Base-by-base conservation (phyloP, 2,797 vertebrate genomes). In the Otus scops region DNA sequence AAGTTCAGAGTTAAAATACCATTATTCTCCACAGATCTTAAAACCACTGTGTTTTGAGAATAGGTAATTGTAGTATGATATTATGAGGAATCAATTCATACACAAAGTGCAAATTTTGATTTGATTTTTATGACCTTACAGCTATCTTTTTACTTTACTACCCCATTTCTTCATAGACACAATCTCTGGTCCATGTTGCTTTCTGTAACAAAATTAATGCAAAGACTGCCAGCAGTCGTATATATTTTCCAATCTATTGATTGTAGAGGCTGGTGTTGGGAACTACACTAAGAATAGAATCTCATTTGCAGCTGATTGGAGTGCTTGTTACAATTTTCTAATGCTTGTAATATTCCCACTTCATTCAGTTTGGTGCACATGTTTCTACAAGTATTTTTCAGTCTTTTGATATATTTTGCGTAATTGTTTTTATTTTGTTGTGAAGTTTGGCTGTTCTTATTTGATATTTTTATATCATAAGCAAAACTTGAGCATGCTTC, bases 401-500 rank as follows among this genome's bases (percentile, higher is more conserved):
- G 36, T 32, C 10, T 70, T 89, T 64, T 45, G 28, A 18, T 51
- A 14, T 47, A 38, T 54, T 77, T 81, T 9, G 7, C n/a, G 7
- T n/a, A 13, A 9, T 15, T 39, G 38, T 32, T 57, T 69, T 60
- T 43, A 43, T 43, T 43, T 83, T 56, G 2, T 68, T 50, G 50
- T 80, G 64, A 64, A 90, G 51, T 78, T 81, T 28, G 48, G 22
- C 20, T 60, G 32, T 80, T 85, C 43, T 65, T 79, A n/a, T 34
- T 89, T 75, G 53, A 73, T 11, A 13, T 88, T 69, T 92, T 92
- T 86, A n/a, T 78, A 30, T 77, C 20, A 13, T n/a, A 87, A 70
- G 71, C 64, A 94, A 92, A 93, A 64, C 59, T 61, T 63, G 36
- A 80, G 30, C 53, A 22, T 87, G 71, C 71, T 95, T 96, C 51